Conservation (phyloP, 1,140 invertebrate species). For the Pseudomyrmex pallidus region DNA sequence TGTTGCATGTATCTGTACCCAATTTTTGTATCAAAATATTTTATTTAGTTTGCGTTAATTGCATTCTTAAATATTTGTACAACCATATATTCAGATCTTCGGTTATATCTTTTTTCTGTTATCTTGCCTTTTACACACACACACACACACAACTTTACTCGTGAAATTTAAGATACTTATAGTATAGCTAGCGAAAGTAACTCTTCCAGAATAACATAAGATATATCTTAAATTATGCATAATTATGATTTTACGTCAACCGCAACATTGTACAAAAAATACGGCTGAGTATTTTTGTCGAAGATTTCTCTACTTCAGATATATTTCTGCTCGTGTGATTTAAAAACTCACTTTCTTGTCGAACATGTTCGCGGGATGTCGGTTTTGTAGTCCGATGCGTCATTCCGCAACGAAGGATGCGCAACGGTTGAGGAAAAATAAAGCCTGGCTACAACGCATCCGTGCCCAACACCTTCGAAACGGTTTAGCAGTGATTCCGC, state of each 20-base stretch:
- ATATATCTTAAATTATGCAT: constrained; percentile 27
- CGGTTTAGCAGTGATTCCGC: constrained; percentile 47
- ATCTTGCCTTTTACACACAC: too few relatives aligned
- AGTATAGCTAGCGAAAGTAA: constrained; percentile 28
- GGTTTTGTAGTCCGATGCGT: neutral
- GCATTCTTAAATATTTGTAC: too few relatives aligned
- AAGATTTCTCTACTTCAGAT: constrained; percentile 19
- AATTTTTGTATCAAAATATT: too few relatives aligned
- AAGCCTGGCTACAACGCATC: neutral
- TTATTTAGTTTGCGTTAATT: too few relatives aligned
- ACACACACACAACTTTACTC: too few relatives aligned
- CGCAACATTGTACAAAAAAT: neutral
- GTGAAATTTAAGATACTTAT: constrained; percentile 5
- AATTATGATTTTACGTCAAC: constrained; percentile 23
- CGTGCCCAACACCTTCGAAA: constrained; percentile 15
- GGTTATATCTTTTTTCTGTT: too few relatives aligned
- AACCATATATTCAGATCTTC: too few relatives aligned
- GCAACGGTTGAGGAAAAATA: neutral
- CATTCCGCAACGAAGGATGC: neutral
- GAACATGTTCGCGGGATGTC: neutral
- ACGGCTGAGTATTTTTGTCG: neutral
- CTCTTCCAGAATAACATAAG: neutral
- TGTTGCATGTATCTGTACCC: too few relatives aligned
- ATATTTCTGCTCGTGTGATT: neutral
- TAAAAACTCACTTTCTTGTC: constrained; percentile 23